These are phyloP conservation scores for Octodonta nipae DNA, from an alignment of 2,888 invertebrate genomes.

Conservation along the genomic window DNA sequence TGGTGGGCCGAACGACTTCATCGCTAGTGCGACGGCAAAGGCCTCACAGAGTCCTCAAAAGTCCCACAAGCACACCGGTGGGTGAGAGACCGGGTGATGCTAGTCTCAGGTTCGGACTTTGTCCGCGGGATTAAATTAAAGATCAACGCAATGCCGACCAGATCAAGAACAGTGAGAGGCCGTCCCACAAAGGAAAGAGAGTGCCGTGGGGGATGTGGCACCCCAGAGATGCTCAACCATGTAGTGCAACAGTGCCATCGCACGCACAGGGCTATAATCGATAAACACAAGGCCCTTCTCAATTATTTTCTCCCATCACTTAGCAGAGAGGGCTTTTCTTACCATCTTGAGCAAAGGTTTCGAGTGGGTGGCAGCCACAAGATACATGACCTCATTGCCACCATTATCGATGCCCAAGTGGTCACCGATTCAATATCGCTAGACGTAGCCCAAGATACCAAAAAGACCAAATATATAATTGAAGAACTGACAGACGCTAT, in stretches of 20 bases:
- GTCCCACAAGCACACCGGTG: slow-evolving; percentile 3
- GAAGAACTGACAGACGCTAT: not conserved
- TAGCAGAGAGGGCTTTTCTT: not conserved
- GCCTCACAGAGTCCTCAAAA: not conserved
- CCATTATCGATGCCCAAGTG: not conserved
- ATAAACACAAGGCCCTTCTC: not conserved
- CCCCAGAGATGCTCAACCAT: slow-evolving; percentile 5
- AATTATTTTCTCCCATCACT: not conserved
- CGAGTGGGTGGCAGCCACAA: not conserved
- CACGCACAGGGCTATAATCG: not conserved
- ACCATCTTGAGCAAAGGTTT: not conserved
- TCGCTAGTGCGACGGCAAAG: too few species aligned
- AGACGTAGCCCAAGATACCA: not conserved
- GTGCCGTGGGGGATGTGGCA: slow-evolving; percentile 9
- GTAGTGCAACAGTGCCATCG: not conserved
- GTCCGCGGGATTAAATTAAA: slow-evolving; percentile 2
- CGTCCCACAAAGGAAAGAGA: slow-evolving; percentile 1
- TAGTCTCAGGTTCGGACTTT: slow-evolving; percentile 6
- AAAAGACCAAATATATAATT: not conserved
- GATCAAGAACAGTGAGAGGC: slow-evolving; percentile 6
- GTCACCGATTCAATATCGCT: not conserved
- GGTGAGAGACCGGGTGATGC: slow-evolving; percentile 3
- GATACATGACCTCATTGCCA: not conserved
- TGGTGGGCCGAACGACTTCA: too few species aligned
- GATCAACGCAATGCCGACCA: slow-evolving; percentile 9